Conservation (phyloP, 2,113 vertebrate genomes). For the Heliornis fulica region DNA sequence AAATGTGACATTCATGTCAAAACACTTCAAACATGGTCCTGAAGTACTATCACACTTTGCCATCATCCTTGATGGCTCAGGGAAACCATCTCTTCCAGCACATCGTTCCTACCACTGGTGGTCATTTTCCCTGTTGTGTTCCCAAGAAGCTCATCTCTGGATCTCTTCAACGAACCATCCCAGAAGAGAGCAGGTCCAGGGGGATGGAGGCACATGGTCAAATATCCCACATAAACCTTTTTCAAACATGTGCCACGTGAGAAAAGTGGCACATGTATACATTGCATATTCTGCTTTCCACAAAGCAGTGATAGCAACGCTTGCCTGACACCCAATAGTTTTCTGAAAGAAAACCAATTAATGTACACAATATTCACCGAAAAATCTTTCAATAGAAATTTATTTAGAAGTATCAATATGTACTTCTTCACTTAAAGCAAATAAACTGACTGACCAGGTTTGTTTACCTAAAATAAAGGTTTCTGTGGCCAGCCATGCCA, state of each 20-base stretch:
- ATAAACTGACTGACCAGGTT: not conserved
- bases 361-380: not conserved
- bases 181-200: not conserved
- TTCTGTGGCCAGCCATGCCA: not conserved
- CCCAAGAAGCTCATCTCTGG: not conserved
- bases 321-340: not conserved
- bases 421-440: not conserved
- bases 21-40: rapidly evolving
- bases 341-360: not conserved
- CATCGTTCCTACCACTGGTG: not conserved
- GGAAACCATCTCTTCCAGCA: not conserved
- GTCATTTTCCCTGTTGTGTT: not conserved
- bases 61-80: not conserved
- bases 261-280: not conserved
- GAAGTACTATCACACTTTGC: not conserved
- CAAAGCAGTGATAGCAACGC: not conserved
- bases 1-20: not conserved
- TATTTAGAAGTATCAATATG: not conserved
- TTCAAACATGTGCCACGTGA: not conserved
- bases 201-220: not conserved
- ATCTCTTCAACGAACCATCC: not conserved
- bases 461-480: not conserved
- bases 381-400: not conserved
- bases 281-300: not conserved
- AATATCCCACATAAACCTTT: not conserved